Percentiles rank a stretch among this genome's conserved stretches.
These are phyloP conservation scores for Harmothoe impar DNA, from an alignment of 2,888 invertebrate species.

Conservation along the genomic window DNA sequence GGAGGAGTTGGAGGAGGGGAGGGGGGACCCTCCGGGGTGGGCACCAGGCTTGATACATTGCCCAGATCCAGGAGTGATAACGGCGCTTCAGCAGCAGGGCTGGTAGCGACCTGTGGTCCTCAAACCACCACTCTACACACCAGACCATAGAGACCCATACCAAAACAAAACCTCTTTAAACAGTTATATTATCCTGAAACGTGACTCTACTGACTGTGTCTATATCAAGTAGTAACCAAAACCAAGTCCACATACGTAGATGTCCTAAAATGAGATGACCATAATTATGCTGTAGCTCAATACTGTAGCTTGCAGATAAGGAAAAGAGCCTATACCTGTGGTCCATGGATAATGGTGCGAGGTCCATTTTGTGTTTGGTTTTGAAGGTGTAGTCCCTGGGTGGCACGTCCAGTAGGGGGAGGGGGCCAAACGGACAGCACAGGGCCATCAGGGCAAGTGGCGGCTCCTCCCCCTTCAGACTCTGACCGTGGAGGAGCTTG, in stretches of 20 bases:
- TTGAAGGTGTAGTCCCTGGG: slow-evolving; percentile 99
- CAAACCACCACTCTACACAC: background rate
- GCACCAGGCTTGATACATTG: slow-evolving; percentile 46
- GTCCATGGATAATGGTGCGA: slow-evolving; percentile 98
- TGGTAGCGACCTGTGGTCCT: background rate
- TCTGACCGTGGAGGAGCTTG: slow-evolving; percentile 97
- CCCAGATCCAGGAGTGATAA: slow-evolving; percentile 26
- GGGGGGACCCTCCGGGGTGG: background rate
- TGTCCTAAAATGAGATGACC: background rate
- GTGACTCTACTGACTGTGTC: too few species aligned
- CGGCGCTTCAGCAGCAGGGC: background rate
- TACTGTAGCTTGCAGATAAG: too few species aligned
- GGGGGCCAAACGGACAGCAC: slow-evolving; percentile 99
- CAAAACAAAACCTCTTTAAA: background rate
- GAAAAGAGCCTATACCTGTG: slow-evolving; percentile 86
- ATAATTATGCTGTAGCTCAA: too few species aligned
- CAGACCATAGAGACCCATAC: background rate
- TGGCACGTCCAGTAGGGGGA: slow-evolving; percentile 97
- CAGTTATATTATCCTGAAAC: background rate
- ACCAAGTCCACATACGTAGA: too few species aligned
- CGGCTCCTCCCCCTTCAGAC: slow-evolving; percentile 83
- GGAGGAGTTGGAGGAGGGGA: background rate
- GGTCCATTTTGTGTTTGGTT: slow-evolving; percentile 98
- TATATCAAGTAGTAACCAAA: too few species aligned
- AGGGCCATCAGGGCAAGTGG: slow-evolving; percentile 97